Evolutionary conservation across 2,113 vertebrate genomes (phyloP).

Genomic region (Atlantisia rogersi): DNA sequence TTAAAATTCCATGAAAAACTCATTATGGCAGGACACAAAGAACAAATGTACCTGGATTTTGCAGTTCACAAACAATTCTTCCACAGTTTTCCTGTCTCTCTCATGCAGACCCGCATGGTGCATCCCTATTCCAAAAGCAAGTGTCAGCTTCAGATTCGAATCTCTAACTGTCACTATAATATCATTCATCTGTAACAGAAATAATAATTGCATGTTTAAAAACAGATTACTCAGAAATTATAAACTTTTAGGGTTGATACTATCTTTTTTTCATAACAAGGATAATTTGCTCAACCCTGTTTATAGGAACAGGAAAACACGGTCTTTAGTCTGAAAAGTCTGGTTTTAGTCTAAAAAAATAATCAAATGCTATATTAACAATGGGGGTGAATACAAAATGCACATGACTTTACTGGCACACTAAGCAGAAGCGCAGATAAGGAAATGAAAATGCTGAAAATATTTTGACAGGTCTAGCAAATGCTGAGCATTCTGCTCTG

Average conservation of each 20-base stretch:
- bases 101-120: slow-evolving; percentile 96
- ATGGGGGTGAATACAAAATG: background rate
- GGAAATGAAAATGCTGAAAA: slow-evolving; percentile 51
- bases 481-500: slow-evolving; percentile 7
- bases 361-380: background rate
- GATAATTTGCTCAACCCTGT: background rate
- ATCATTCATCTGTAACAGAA: slow-evolving; percentile 85
- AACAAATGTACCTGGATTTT: slow-evolving; percentile 90
- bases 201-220: background rate
- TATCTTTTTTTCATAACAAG: background rate
- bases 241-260: background rate
- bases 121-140: slow-evolving; percentile 97
- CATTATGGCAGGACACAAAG: background rate
- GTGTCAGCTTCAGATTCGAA: slow-evolving; percentile 94
- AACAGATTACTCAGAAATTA: background rate
- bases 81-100: slow-evolving; percentile 93
- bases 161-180: slow-evolving; percentile 91
- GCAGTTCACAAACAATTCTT: slow-evolving; percentile 97
- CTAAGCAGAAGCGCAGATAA: background rate
- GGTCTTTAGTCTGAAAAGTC: background rate
- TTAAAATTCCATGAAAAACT: slow-evolving; percentile 35
- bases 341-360: background rate
- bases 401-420: background rate
- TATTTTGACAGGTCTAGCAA: slow-evolving; percentile 27
- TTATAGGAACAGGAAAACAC: background rate